Base-by-base conservation (phyloP, 1,140 invertebrate genomes). In the Eciton burchellii region DNA sequence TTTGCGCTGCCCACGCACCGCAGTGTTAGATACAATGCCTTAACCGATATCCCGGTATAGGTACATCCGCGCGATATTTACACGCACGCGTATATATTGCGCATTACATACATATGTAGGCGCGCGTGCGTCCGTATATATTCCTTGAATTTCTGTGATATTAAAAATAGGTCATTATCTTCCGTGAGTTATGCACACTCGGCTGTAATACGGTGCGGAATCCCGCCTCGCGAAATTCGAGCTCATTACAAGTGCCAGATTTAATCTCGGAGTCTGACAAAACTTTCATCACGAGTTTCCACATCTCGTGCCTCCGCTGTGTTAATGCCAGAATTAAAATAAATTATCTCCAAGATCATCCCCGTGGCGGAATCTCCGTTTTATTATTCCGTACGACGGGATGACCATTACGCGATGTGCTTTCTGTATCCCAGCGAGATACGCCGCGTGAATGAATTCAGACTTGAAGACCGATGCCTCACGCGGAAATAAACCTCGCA, bases 141-240 rank as follows among this genome's bases (percentile, higher is more conserved):
- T 12, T n/a, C 5, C 29, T 11, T 63, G 14, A 77, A 79, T 70
- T 56, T 56, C 41, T 45, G 41, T 47, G 5, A 29, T 29, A 68
- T 77, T 52, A 77, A 56, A 79, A 70, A 74, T 63, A 49, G 49
- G 43, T 77, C 19, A 77, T 59, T 11, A 49, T 16, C 43, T 77
- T 54, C 70, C 49, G 19, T n/a, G 65, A 79, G 56, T 79, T 79
- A 79, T 68, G 70, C 70, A n/a, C 52, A 56, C 49, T 74, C 43
- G 43, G 24, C n/a, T 14, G 16, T 26, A 19, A 11, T 29, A 74
- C 16, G 14, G 19, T 16, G 43, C 9, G 4, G 24, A 66, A 77
- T 43, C 21, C 29, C 66, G 14, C 19, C 19, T 41, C 35, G 47
- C 47, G 9, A 66, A 66, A 66, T 66, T 66, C 47, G 1, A 52